Evolutionary conservation across 2,888 invertebrate genomes (phyloP), one percentile per base, ranked within the genome.

Genomic region (Cerceris ruficornis): DNA sequence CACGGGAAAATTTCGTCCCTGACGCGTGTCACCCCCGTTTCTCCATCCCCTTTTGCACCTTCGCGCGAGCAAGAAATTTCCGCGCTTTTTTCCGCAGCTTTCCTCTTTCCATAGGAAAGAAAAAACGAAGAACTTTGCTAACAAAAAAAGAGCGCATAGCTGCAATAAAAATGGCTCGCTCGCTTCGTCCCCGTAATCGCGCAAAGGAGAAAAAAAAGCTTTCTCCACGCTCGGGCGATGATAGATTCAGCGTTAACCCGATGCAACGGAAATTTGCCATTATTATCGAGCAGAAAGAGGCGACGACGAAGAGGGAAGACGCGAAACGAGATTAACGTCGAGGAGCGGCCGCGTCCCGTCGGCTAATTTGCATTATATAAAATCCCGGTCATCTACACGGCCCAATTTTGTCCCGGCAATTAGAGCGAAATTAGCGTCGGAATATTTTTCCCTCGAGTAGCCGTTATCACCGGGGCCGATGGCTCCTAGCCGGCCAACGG

Each of bases 301-400:
- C 55, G 55, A 39, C 7, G 54, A 41, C 2, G 43, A 60, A 55
- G 28, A 49, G 7, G 14, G 11, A 7, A 64, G 57, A 17, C 59
- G 49, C 52, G 55, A 67, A 68, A 66, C 17, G 55, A 68, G 78
- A 77, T 77, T 78, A 73, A 69, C 66, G 69, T 69, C 66, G 62
- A 66, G 61, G 62, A 55, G n/a, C 54, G 62, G 7, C 43, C 43
- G 41, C 46, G 15, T n/a, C 49, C 43, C 42, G 75, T 41, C 57
- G 15, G 13, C 57, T 72, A 80, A 80, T 80, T 80, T 80, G 75
- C 80, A 80, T 79, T 52, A 75, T 28, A 75, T 75, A 79, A 80
- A 80, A 80, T 72, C 75, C 59, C 52, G 67, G 72, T 55, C 61
- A 17, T 41, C 67, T 69, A 61, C 69, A 71, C 70, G 72, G 77